phyloP scores from a whole-genome alignment of 1,140 invertebrate species.

The Polypedilum vanderplanki region DNA sequence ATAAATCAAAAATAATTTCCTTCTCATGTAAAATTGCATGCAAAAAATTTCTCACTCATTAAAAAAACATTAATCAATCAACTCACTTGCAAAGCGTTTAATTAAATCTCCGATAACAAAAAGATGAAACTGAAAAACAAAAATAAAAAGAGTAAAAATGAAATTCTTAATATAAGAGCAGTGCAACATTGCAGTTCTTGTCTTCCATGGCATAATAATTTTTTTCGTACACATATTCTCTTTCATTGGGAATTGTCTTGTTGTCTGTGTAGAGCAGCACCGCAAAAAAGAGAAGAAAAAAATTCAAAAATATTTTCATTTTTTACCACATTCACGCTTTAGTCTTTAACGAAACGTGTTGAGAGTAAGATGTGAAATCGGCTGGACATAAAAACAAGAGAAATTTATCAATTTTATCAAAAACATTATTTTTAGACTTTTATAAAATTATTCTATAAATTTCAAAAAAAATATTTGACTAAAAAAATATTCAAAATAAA shows the following conservation, averaged over 20 bases:
- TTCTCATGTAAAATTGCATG: no score
- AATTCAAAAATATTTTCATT: background rate
- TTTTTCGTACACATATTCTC: no score
- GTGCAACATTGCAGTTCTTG: background rate
- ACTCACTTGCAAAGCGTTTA: background rate
- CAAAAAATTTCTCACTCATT: background rate
- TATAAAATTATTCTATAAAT: no score
- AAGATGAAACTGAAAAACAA: background rate
- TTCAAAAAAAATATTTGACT: constrained; percentile 9
- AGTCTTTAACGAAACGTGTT: constrained; percentile 17
- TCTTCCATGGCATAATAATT: background rate
- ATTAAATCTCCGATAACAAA: background rate
- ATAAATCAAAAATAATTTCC: no score
- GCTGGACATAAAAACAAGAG: no score
- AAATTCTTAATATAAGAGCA: background rate
- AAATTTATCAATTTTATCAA: background rate
- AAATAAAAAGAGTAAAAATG: background rate
- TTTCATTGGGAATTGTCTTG: no score
- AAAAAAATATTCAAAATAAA: no score
- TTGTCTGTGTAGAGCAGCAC: no score
- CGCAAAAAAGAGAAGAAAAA: no score
- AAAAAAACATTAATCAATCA: background rate
- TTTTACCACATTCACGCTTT: background rate
- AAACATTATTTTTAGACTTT: background rate
- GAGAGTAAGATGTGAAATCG: background rate